phyloP scores from a whole-genome alignment of 2,113 vertebrate species.

The Mesoclemmys tuberculata region DNA sequence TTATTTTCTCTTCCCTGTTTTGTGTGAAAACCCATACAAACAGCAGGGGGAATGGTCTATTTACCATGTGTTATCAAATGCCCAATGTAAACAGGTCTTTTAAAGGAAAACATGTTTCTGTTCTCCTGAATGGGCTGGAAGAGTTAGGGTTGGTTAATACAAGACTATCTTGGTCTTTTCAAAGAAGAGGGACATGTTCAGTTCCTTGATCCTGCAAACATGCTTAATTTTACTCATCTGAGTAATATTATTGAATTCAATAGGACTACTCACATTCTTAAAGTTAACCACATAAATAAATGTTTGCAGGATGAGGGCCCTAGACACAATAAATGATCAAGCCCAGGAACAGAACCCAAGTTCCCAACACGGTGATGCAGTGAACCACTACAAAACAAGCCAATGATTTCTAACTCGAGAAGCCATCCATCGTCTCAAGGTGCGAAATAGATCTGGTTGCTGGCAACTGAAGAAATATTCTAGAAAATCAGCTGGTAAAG shows the following conservation, averaged over 20 bases:
- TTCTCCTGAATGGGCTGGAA: neutral
- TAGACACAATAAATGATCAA: neutral
- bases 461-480: slow-evolving; percentile 15
- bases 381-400: accelerated
- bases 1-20: neutral
- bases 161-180: neutral
- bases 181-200: neutral
- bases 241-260: neutral
- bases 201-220: neutral
- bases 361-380: neutral
- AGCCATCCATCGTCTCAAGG: neutral
- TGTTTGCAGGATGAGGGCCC: neutral
- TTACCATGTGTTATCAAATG: neutral
- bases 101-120: neutral
- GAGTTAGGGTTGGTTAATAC: neutral
- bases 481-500: neutral
- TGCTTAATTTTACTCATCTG: neutral
- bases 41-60: too few species aligned
- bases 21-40: neutral
- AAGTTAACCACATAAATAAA: neutral
- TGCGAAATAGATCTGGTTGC: neutral
- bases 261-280: neutral
- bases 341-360: neutral
- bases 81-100: neutral
- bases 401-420: neutral